These are phyloP conservation scores for Limonius californicus DNA, from an alignment of 1,140 invertebrate species.

Conservation along the genomic window DNA sequence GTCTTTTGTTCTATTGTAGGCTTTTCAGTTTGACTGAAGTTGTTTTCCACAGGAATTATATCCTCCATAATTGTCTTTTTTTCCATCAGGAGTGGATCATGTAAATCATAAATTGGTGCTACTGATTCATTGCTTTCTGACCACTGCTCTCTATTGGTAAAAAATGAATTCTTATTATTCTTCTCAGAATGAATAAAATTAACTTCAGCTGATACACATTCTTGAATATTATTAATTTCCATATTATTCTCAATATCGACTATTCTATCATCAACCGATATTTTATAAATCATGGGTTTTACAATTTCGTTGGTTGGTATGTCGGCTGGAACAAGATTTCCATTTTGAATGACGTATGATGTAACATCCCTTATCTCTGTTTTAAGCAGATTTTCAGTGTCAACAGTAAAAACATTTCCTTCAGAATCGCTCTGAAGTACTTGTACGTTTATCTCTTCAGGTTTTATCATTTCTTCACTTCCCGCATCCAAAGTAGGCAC, in stretches of 20 bases:
- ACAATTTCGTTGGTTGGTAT: background rate
- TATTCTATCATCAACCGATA: slow-evolving; percentile 9
- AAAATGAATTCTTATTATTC: background rate
- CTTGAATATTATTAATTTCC: background rate
- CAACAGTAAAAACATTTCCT: slow-evolving; percentile 42
- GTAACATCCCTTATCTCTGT: slow-evolving; percentile 31
- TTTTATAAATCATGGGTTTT: slow-evolving; percentile 1
- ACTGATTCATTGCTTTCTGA: background rate
- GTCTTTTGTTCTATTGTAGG: background rate
- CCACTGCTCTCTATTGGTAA: background rate
- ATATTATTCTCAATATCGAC: background rate
- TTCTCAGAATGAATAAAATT: background rate
- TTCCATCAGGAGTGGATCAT: background rate
- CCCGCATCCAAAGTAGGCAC: slow-evolving; percentile 43
- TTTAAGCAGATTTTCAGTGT: slow-evolving; percentile 31
- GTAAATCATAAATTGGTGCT: background rate
- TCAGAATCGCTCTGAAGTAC: slow-evolving; percentile 42
- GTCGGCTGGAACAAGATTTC: slow-evolving; percentile 31
- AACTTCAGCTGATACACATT: background rate
- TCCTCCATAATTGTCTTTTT: slow-evolving; percentile 7
- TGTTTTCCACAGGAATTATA: background rate
- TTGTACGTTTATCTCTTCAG: slow-evolving; percentile 28
- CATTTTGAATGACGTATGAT: slow-evolving; percentile 38
- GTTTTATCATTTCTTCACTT: slow-evolving; percentile 30
- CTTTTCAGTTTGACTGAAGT: background rate